These are phyloP conservation scores for Lepilemur septentrionalis DNA, from an alignment of 2,797 vertebrate genomes.

Conservation along the genomic window DNA sequence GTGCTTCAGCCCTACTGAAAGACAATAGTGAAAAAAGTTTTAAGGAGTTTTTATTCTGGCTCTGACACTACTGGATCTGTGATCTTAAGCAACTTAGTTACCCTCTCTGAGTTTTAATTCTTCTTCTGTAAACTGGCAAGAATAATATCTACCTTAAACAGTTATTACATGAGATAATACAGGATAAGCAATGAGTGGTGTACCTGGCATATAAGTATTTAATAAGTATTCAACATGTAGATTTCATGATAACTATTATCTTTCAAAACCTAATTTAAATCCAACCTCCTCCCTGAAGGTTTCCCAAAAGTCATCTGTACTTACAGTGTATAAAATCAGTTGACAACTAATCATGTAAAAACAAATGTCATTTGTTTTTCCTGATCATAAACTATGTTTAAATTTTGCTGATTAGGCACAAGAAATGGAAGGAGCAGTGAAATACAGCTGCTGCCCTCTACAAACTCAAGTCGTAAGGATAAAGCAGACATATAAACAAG, in stretches of 20 bases:
- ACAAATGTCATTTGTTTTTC: not conserved
- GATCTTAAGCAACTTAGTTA: not conserved
- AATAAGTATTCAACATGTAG: not conserved
- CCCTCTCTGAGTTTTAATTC: not conserved
- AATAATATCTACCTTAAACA: not conserved
- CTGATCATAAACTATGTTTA: not conserved
- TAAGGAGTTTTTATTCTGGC: not conserved
- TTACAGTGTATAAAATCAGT: not conserved
- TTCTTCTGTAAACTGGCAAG: not conserved
- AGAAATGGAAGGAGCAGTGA: not conserved
- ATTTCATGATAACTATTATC: not conserved
- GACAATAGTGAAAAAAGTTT: not conserved
- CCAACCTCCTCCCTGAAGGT: not conserved
- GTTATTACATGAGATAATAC: not conserved
- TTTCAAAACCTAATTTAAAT: not conserved
- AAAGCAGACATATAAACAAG: not conserved
- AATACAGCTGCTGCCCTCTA: not conserved
- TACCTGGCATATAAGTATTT: not conserved
- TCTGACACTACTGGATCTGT: not conserved
- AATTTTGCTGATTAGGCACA: not conserved
- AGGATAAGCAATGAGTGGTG: not conserved
- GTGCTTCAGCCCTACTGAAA: not conserved
- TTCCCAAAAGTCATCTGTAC: not conserved
- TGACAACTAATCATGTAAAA: not conserved
- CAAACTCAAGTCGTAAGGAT: not conserved